Evolutionary conservation across 2,888 invertebrate species (phyloP).

Genomic region (Fissipunctia ypsillon): DNA sequence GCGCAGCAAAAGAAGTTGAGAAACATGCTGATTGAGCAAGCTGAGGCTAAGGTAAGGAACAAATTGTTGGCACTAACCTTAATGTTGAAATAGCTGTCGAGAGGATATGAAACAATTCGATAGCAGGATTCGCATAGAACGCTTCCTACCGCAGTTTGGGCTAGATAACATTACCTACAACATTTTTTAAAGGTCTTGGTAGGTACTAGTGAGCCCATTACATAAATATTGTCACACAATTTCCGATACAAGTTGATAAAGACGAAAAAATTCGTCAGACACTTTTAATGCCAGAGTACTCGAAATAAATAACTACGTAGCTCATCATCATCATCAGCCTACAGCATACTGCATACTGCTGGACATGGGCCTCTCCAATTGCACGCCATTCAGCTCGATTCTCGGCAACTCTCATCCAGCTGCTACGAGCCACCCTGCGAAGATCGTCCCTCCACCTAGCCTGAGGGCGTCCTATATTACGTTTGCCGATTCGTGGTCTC

Average conservation of each 20-base stretch:
- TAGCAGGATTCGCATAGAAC: background rate
- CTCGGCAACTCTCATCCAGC: no score
- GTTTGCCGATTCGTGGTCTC: no score
- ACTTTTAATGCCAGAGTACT: background rate
- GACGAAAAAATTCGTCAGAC: no score
- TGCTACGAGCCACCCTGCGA: no score
- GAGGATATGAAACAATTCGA: background rate
- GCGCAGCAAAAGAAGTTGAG: conserved; percentile 86
- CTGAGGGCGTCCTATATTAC: no score
- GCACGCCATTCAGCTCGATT: no score
- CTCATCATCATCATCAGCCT: no score
- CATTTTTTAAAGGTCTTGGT: no score
- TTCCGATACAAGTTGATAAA: background rate
- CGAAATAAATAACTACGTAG: background rate
- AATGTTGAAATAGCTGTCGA: background rate
- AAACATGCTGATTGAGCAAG: conserved; percentile 84
- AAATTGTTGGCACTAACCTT: background rate
- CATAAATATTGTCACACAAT: background rate
- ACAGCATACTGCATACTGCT: no score
- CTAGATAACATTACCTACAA: background rate
- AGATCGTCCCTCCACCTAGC: no score
- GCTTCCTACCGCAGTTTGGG: background rate
- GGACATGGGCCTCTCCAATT: no score
- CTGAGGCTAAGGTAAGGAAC: conserved; percentile 79
- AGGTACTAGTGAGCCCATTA: background rate